Percentiles rank a stretch among this genome's conserved stretches.
Conservation (phyloP, 1,140 invertebrate genomes). For the Nasonia giraulti region DNA sequence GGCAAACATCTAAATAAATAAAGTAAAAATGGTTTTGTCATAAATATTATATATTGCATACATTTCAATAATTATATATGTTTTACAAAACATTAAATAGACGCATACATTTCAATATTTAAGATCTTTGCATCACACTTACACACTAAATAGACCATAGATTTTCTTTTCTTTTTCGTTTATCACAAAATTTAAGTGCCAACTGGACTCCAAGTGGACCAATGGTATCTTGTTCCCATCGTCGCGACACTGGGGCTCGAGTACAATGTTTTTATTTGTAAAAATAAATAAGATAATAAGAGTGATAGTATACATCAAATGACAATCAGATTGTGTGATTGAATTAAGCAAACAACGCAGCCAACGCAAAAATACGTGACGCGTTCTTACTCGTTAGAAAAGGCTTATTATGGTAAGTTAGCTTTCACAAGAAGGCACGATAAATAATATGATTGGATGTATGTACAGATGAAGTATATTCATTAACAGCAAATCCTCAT, state of each 20-base stretch:
- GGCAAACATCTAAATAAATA: background rate
- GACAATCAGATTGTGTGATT: slow-evolving; percentile 26
- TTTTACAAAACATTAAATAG: slow-evolving; percentile 34
- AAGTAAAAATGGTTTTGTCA: slow-evolving; percentile 9
- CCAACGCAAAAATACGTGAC: background rate
- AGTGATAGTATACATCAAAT: slow-evolving; percentile 13
- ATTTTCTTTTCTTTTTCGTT: slow-evolving; percentile 22
- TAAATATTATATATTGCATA: slow-evolving; percentile 34
- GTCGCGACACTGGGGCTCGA: slow-evolving; percentile 14
- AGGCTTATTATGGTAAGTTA: slow-evolving; percentile 21
- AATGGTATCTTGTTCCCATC: slow-evolving; percentile 35
- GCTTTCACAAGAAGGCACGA: slow-evolving; percentile 46
- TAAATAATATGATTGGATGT: slow-evolving; percentile 47
- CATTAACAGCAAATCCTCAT: slow-evolving; percentile 36
- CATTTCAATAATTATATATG: slow-evolving; percentile 24
- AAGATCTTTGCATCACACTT: slow-evolving; percentile 6
- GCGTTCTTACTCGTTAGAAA: slow-evolving; percentile 1
- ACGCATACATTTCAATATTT: slow-evolving; percentile 14
- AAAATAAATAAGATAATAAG: slow-evolving; percentile 30
- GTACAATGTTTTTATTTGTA: slow-evolving; percentile 9
- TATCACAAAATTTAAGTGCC: slow-evolving; percentile 50
- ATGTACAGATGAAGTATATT: slow-evolving; percentile 48
- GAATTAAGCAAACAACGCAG: background rate
- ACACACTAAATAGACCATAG: slow-evolving; percentile 31
- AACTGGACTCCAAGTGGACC: slow-evolving; percentile 25